phyloP scores from a whole-genome alignment of 2,113 vertebrate genomes.

The Lichenostomus cassidix region DNA sequence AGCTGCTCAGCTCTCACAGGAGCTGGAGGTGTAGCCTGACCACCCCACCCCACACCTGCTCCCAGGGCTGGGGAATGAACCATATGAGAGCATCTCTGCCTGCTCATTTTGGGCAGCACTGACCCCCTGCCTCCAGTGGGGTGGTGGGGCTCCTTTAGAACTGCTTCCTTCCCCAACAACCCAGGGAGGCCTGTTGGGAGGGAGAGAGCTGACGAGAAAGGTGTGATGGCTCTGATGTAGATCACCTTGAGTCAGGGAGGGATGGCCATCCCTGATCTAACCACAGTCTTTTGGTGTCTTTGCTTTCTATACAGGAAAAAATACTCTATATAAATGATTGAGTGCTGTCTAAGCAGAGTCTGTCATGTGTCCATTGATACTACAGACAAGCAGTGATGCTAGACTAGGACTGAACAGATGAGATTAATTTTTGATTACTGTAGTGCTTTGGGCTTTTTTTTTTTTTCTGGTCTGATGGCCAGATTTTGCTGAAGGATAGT shows the following conservation, averaged over 20 bases:
- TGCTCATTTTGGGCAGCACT: rapidly evolving
- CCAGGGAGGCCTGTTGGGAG: neutral
- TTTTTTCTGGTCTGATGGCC: neutral
- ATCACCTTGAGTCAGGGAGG: neutral
- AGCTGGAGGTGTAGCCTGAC: neutral
- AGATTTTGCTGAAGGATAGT: neutral
- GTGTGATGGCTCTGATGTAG: neutral
- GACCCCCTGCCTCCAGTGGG: rapidly evolving
- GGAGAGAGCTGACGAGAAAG: neutral
- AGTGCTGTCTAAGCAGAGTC: neutral
- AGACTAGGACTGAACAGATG: neutral
- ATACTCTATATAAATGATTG: neutral
- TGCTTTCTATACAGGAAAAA: neutral
- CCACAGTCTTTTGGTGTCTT: neutral
- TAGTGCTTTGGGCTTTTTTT: neutral
- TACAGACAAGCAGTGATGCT: neutral
- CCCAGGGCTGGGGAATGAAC: neutral
- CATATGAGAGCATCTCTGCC: neutral
- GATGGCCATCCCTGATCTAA: too few relatives aligned
- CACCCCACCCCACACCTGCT: neutral
- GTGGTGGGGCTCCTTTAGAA: neutral
- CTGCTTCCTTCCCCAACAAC: neutral
- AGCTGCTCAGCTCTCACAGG: neutral
- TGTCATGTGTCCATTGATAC: neutral
- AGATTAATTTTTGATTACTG: neutral